phyloP scores from a whole-genome alignment of 1,140 invertebrate species.

The Drosophila miranda region DNA sequence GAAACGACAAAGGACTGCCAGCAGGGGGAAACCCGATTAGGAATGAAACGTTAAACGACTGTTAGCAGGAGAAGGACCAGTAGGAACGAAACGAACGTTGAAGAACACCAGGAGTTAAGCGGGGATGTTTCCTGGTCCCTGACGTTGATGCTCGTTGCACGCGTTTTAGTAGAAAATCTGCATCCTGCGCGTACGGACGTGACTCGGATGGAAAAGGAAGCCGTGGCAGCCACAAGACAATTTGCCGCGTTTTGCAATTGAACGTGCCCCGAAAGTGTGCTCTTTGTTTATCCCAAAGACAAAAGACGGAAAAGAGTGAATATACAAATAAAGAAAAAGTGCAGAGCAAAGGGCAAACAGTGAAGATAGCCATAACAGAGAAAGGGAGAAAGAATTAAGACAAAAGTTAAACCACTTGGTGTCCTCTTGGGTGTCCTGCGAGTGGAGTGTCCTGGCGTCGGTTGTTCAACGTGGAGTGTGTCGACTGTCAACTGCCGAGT shows the following conservation, averaged over 20 bases:
- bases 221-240: constrained; percentile 32
- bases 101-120: constrained; percentile 13
- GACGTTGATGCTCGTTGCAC: constrained; percentile 24
- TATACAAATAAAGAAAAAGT: constrained; percentile 24
- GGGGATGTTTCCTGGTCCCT: constrained; percentile 31
- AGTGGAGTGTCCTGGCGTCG: constrained; percentile 23
- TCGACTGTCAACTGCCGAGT: constrained; percentile 42
- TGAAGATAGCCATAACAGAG: neutral
- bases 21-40: constrained; percentile 5
- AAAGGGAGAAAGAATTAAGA: constrained; percentile 39
- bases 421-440: constrained; percentile 42
- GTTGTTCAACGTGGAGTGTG: constrained; percentile 8
- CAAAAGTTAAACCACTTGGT: constrained; percentile 57
- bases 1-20: constrained; percentile 11
- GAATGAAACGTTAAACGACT: constrained; percentile 7
- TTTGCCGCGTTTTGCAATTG: constrained; percentile 44
- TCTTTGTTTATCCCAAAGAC: neutral
- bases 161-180: constrained; percentile 72
- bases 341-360: constrained; percentile 17
- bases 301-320: constrained; percentile 6
- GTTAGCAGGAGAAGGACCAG: constrained; percentile 8
- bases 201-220: constrained; percentile 42
- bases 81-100: constrained; percentile 14
- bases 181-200: constrained; percentile 69
- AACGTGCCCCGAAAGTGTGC: neutral